Percentiles rank a stretch among this genome's conserved stretches.
These are phyloP conservation scores for Heliconius eleuchia DNA, from an alignment of 1,140 invertebrate genomes.

Conservation along the genomic window DNA sequence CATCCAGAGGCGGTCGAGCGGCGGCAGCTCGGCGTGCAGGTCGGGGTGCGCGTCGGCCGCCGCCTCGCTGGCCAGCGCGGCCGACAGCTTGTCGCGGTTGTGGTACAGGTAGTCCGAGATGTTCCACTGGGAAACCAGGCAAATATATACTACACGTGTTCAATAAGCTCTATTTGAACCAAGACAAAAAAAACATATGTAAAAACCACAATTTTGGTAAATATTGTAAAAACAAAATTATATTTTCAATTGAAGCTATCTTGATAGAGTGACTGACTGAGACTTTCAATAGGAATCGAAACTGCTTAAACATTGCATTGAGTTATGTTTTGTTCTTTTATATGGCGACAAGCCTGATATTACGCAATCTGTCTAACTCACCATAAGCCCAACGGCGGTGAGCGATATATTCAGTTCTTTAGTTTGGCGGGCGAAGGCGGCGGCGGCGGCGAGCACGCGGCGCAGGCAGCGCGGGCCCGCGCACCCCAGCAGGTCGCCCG, in stretches of 20 bases:
- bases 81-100: conserved; percentile 93
- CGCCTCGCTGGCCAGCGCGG: conserved; percentile 86
- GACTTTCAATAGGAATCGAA: no score
- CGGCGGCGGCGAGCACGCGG: conserved; percentile 95
- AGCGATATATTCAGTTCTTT: conserved; percentile 13
- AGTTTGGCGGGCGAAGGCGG: conserved; percentile 93
- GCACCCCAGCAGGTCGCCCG: conserved; percentile 97
- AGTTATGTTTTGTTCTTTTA: no score
- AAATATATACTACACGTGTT: neutral
- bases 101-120: conserved; percentile 98
- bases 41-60: conserved; percentile 87
- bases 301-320: no score
- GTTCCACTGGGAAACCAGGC: conserved; percentile 91
- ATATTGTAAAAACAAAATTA: no score
- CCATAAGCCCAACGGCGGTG: conserved; percentile 1
- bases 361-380: neutral
- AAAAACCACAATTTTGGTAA: no score
- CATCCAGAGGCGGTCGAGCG: conserved; percentile 98
- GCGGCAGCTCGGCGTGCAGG: conserved; percentile 91
- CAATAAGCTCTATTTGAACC: no score
- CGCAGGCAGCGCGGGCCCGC: conserved; percentile 93
- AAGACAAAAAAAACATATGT: no score
- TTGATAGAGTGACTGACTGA: no score
- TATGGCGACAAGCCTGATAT: no score
- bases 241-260: no score